phyloP scores from a whole-genome alignment of 2,888 invertebrate species.

The Encarsia formosa region DNA sequence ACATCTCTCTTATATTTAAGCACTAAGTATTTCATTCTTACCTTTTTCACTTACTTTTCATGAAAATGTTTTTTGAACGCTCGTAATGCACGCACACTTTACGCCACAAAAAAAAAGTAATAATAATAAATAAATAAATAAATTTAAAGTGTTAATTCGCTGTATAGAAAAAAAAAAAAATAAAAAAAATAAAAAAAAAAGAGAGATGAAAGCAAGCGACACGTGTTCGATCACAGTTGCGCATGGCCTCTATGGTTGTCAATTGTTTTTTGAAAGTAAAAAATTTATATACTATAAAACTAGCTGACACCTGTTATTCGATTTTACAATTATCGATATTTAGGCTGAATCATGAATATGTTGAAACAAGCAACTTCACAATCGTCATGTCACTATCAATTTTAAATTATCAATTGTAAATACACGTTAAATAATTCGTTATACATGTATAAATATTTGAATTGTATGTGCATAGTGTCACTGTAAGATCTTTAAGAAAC shows the following conservation, averaged over 20 bases:
- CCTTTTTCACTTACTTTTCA: not conserved
- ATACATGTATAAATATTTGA: constrained; percentile 10
- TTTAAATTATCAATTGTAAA: constrained; percentile 18
- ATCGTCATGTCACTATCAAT: constrained; percentile 9
- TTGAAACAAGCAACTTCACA: constrained; percentile 7
- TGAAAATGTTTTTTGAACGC: constrained; percentile 1
- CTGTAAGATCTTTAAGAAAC: not conserved
- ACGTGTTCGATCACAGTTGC: constrained; percentile 31
- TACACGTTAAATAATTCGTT: constrained; percentile 20
- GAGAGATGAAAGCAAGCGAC: constrained; percentile 23
- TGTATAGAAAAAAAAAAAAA: constrained; percentile 3
- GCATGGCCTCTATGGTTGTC: constrained; percentile 45
- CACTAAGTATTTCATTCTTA: not conserved
- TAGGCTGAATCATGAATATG: constrained; percentile 1
- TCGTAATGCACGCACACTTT: constrained; percentile 24
- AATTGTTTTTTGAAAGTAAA: constrained; percentile 51
- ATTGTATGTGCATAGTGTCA: constrained; percentile 4
- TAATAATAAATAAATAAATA: not conserved
- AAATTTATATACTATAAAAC: constrained; percentile 14
- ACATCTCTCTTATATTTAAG: not conserved
- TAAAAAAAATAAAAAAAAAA: not conserved
- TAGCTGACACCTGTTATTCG: constrained; percentile 7
- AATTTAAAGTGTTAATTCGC: not conserved
- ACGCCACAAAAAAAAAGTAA: constrained; percentile 9
- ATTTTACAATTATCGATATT: not conserved